Evolutionary conservation across 2,797 vertebrate species (phyloP), one percentile per base, ranked within the genome.

Genomic region (Coluber constrictor): DNA sequence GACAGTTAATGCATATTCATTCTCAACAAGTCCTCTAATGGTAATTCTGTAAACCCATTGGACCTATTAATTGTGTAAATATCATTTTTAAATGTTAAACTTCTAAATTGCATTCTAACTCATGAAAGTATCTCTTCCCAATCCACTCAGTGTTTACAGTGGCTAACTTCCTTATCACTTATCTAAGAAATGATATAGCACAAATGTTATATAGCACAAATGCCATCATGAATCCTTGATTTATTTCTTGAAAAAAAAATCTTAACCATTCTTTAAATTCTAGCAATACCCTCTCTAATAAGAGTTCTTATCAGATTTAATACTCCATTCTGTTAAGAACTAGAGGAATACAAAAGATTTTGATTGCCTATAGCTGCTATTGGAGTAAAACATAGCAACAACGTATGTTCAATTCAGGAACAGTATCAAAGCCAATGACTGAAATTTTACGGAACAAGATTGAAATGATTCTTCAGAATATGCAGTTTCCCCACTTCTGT

Each of bases 31-130:
- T 91, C 27, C 5, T 0, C 56, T 37, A 47, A 95, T 90, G 1
- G 3, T 12, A 1, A 57, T 91, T 95, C 12, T 92, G 20, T 29
- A 3, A 0, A 93, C 15, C 4, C 57, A 25, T 6, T 70, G 0
- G 63, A 93, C 18, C 37, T 83, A 2, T 93, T 1, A 32, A 20
- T 86, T 90, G 2, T 90, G 12, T 93, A 94, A 86, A 9, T 94
- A 0, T 86, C 94, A 37, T 94, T 9, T 60, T 94, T 6, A 91
- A 61, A 86, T 92, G 92, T 86, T 61, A 89, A 1, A 47, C 0
- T 6, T 91, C 37, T 51, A 43, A 47, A 89, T 13, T 47, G 20
- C 25, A 79, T 83, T 60, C 70, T 93, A 5, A 11, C 92, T 7
- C 0, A 91, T 63, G 56, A 25, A 63, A 56, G 12, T 11, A 20